phyloP scores from a whole-genome alignment of 2,113 vertebrate species.

The Silurus asotus region DNA sequence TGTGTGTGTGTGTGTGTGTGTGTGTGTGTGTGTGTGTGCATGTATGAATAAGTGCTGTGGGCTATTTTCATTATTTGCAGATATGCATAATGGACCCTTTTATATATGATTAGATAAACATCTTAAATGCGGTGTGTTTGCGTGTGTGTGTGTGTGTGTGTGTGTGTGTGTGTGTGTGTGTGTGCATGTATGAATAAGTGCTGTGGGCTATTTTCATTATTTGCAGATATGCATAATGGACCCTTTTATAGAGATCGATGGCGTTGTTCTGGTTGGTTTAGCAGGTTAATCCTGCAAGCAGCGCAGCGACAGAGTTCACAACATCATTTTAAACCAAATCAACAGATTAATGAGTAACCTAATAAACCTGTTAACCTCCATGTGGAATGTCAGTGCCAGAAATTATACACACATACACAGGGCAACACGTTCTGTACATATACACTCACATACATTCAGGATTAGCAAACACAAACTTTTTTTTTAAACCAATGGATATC shows the following conservation, averaged over 20 bases:
- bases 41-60: too few species aligned
- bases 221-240: slow-evolving; percentile 13
- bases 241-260: slow-evolving; percentile 9
- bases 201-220: slow-evolving; percentile 17
- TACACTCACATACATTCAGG: neutral
- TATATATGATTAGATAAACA: neutral
- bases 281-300: neutral
- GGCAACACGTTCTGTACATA: neutral
- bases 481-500: too few species aligned
- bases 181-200: neutral
- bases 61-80: too few species aligned
- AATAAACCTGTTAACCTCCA: slow-evolving; percentile 9
- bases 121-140: slow-evolving; percentile 2
- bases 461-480: neutral
- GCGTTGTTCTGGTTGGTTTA: neutral
- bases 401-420: neutral
- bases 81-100: too few species aligned
- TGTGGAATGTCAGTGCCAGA: neutral
- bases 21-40: too few species aligned
- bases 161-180: too few species aligned
- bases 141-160: slow-evolving; percentile 2
- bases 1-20: slow-evolving; percentile 4
- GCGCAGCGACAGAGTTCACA: neutral
- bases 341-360: neutral
- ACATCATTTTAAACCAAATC: slow-evolving; percentile 1